These are phyloP conservation scores for Meloidogyne chitwoodi DNA, from an alignment of 1,140 invertebrate species.

Conservation along the genomic window DNA sequence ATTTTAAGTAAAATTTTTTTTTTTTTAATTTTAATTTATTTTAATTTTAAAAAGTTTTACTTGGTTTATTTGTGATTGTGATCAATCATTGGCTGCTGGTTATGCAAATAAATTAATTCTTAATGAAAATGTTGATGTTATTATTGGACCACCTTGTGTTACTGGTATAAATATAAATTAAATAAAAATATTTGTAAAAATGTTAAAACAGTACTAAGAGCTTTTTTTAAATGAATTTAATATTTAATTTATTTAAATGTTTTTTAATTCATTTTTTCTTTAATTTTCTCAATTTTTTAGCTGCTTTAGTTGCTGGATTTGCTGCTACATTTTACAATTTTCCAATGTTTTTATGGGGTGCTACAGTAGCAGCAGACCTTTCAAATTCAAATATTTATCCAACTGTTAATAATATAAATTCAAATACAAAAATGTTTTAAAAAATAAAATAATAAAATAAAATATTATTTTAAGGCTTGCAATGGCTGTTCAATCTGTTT, in stretches of 20 bases:
- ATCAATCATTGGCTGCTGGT: constrained; percentile 25
- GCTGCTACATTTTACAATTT: constrained; percentile 39
- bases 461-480: background rate
- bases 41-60: background rate
- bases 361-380: constrained; percentile 29
- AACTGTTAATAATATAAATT: constrained; percentile 26
- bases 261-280: background rate
- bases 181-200: constrained; percentile 22
- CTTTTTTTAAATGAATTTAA: no score
- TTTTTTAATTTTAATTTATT: background rate
- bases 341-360: constrained; percentile 43
- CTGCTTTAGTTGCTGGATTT: constrained; percentile 18
- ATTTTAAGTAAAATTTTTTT: constrained; percentile 12
- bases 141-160: constrained; percentile 38
- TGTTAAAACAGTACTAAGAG: no score
- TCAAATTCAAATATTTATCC: constrained; percentile 22
- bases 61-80: constrained; percentile 21
- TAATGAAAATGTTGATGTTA: constrained; percentile 36
- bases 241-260: background rate
- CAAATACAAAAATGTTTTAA: constrained; percentile 15
- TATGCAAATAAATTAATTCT: constrained; percentile 34
- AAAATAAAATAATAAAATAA: background rate
- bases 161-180: constrained; percentile 6
- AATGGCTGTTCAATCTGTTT: constrained; percentile 18
- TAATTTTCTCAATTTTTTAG: constrained; percentile 3